These are phyloP conservation scores for Diaperis boleti DNA, from an alignment of 2,888 invertebrate genomes.

Conservation along the genomic window DNA sequence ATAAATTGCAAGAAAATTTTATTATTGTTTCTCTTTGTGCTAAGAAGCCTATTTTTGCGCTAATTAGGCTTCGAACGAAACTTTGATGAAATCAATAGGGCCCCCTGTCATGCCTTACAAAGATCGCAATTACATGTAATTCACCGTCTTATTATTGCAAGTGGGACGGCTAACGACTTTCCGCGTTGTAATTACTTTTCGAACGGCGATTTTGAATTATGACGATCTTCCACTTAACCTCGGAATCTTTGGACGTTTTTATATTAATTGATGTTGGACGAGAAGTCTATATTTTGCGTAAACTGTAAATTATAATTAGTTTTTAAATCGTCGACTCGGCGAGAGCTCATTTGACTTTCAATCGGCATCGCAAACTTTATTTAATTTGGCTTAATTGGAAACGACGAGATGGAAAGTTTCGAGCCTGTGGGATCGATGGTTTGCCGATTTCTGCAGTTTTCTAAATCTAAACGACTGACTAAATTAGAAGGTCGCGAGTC, in stretches of 20 bases:
- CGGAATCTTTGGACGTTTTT: conserved; percentile 22
- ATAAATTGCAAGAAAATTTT: conserved; percentile 7
- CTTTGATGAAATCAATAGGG: conserved; percentile 28
- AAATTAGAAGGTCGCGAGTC: no score
- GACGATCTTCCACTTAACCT: conserved; percentile 9
- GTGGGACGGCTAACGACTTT: conserved; percentile 29
- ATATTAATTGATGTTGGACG: conserved; percentile 14
- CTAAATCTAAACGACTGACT: no score
- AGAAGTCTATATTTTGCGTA: not conserved
- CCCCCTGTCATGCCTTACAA: conserved; percentile 22
- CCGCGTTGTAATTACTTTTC: conserved; percentile 31
- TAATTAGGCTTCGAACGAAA: conserved; percentile 19
- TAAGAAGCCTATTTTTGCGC: conserved; percentile 11
- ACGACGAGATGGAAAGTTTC: not conserved
- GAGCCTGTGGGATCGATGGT: not conserved
- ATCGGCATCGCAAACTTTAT: conserved; percentile 5
- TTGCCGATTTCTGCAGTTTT: no score
- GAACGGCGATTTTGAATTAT: conserved; percentile 24
- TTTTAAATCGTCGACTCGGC: not conserved
- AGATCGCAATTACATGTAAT: conserved; percentile 30
- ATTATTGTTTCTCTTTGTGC: conserved; percentile 10
- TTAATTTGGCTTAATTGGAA: conserved; percentile 8
- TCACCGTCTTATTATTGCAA: conserved; percentile 29
- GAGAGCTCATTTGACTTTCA: conserved; percentile 1
- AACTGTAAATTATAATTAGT: conserved; percentile 17